Conservation (phyloP, 92 coral and sea anemone genomes). For the Epizoanthus ramosus region DNA sequence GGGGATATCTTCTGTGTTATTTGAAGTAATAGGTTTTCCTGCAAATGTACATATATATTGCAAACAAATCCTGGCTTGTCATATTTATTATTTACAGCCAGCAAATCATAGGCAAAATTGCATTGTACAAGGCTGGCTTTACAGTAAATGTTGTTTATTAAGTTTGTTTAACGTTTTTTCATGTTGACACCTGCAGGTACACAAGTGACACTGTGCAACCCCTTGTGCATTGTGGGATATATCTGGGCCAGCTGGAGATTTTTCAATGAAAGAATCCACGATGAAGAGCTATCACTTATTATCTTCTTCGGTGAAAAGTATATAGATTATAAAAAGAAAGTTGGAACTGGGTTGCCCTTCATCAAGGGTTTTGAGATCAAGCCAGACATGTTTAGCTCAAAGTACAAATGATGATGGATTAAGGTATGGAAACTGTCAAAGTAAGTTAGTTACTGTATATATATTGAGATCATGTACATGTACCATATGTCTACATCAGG, state of each 20-base stretch:
- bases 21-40: no score
- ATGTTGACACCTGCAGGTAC: constrained; percentile 59
- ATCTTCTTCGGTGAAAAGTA: constrained; percentile 86
- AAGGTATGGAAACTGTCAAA: neutral
- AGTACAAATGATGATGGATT: neutral
- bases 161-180: neutral
- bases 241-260: constrained; percentile 87
- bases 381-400: constrained; percentile 12
- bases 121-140: neutral
- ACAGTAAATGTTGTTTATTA: neutral
- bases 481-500: no score
- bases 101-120: neutral
- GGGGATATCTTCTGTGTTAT: no score
- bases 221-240: constrained; percentile 83
- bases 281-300: constrained; percentile 78
- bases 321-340: constrained; percentile 80
- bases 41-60: no score
- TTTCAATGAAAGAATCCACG: constrained; percentile 84
- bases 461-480: no score
- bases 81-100: no score
- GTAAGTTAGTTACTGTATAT: no score
- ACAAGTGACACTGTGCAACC: constrained; percentile 85
- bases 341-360: constrained; percentile 91
- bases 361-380: constrained; percentile 70
- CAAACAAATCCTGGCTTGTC: no score